Conservation (phyloP, 2,113 vertebrate genomes). For the Vulpes vulpes region DNA sequence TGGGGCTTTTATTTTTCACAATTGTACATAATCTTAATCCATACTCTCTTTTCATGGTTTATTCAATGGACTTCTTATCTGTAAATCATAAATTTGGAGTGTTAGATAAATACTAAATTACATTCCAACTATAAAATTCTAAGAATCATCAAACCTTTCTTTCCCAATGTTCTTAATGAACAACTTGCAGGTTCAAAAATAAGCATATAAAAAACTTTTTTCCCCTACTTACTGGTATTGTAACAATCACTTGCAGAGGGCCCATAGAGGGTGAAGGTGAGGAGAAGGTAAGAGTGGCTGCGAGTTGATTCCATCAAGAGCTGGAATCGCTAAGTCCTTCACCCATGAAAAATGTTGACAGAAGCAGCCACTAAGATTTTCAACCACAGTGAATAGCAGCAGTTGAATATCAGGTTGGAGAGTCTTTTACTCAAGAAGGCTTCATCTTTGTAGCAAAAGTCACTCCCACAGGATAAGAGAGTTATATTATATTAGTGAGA, state of each 20-base stretch:
- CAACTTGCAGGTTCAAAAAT: background rate
- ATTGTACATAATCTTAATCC: conserved; percentile 36
- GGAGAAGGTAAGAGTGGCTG: background rate
- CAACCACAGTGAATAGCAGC: background rate
- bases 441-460: background rate
- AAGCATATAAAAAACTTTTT: background rate
- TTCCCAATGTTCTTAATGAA: background rate
- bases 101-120: background rate
- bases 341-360: background rate
- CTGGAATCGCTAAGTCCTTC: background rate
- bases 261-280: background rate
- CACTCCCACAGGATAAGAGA: background rate
- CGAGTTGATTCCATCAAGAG: background rate
- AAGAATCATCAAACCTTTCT: background rate
- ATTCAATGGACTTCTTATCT: conserved; percentile 11
- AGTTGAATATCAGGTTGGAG: background rate
- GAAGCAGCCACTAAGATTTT: background rate
- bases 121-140: conserved; percentile 21
- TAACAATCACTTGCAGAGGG: background rate
- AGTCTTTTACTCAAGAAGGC: background rate
- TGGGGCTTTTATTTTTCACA: background rate
- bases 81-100: background rate
- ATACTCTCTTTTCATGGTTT: background rate
- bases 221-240: background rate
- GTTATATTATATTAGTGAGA: background rate